Evolutionary conservation across 2,888 invertebrate genomes (phyloP).

Genomic region (Cheilosia variabilis): DNA sequence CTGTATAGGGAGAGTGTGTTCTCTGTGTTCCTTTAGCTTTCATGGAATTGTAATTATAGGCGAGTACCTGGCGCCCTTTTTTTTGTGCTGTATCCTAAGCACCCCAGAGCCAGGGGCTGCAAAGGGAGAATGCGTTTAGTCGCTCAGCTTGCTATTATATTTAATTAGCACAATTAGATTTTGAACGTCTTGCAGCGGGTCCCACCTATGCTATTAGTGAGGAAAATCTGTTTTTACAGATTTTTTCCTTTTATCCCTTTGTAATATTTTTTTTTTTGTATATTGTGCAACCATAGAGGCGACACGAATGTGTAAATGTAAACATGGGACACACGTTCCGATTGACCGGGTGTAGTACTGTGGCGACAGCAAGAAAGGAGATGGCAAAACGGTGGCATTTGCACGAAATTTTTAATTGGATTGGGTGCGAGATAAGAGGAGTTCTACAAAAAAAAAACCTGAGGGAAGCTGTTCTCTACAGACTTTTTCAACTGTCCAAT

Average conservation of each 20-base stretch:
- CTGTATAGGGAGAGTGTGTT: constrained; percentile 37
- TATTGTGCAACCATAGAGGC: neutral
- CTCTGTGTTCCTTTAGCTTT: constrained; percentile 36
- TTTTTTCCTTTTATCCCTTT: constrained; percentile 16
- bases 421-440: no score
- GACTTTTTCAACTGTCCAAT: no score
- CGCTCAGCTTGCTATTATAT: constrained; percentile 63
- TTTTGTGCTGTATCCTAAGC: neutral
- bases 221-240: constrained; percentile 57
- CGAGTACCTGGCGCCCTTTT: constrained; percentile 64
- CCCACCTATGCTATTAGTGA: constrained; percentile 63
- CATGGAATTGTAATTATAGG: constrained; percentile 71
- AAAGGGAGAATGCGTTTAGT: constrained; percentile 44
- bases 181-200: constrained; percentile 53
- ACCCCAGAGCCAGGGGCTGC: constrained; percentile 1
- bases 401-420: no score
- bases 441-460: no score
- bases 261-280: neutral
- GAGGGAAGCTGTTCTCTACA: no score
- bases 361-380: constrained; percentile 6
- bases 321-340: neutral
- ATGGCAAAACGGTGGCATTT: neutral
- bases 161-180: constrained; percentile 74
- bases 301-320: neutral
- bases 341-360: neutral